Evolutionary conservation across 1,140 invertebrate species (phyloP), one percentile per base, ranked within the genome.

Genomic region (Andrena cerasifolii): DNA sequence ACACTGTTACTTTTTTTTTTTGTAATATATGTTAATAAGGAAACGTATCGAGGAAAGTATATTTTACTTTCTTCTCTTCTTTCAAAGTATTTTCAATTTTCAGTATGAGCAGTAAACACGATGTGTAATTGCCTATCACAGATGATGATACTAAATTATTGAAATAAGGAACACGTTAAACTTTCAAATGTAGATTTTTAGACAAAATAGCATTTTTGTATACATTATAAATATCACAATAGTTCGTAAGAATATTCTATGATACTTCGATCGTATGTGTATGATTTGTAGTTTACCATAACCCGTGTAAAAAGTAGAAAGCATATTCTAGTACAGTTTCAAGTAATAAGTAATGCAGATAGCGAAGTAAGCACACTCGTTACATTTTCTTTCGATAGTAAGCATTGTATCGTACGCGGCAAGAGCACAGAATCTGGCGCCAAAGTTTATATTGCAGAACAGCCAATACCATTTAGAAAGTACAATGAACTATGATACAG

Each of bases 381-480:
- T 36, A 26, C 56, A 47, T 45, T 49, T 59, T 58, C 12, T 24
- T 72, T 78, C 58, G 16, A 28, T 65, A 73, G 31, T 73, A 33
- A 65, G 43, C 3, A 56, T 61, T 63, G 63, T 54, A 59, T 51
- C 43, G 3, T 71, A 65, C 40, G 8, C 3, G 59, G 36, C n/a
- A 75, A 45, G 26, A 31, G 33, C 43, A 51, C 49, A 45, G 49
- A 45, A 75, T 79, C 62, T 65, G 77, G 77, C 80, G 28, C 65
- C 80, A 74, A 82, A 82, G 77, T 72, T 66, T 51, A 68, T 47
- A 40, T 74, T 18, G 8, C 24, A 63, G n/a, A 47, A 81, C 72
- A 78, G 61, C 49, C 31, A 59, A 26, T 66, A 75, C n/a, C 16
- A 31, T 33, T 59, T 73, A 81, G 43, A 79, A 79, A 66, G 71